Evolutionary conservation across 23 tunicate genomes (phyloP).

Genomic region (Clavelina lepadiformis): DNA sequence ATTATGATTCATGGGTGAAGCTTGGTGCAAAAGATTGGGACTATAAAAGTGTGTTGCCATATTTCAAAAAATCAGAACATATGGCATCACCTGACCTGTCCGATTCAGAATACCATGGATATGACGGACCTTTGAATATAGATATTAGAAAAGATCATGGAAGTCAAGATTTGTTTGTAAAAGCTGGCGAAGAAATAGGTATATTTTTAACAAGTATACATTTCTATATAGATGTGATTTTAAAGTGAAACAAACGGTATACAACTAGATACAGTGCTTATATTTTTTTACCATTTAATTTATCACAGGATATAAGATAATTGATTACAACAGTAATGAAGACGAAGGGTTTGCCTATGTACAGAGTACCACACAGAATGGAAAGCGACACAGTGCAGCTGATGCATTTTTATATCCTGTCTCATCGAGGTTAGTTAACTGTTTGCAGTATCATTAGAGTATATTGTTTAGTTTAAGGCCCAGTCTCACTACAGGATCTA

Average conservation of each 20-base stretch:
- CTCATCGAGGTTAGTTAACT: background rate
- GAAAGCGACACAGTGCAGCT: slow-evolving; percentile 37
- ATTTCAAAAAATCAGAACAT: slow-evolving; percentile 61
- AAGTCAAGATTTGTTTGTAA: slow-evolving; percentile 18
- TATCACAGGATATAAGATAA: background rate
- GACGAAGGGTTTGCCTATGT: slow-evolving; percentile 11
- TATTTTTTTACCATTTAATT: too few species aligned
- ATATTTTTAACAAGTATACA: background rate
- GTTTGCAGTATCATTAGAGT: too few species aligned
- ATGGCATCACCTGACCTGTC: background rate
- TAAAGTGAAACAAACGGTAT: background rate
- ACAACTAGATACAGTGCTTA: too few species aligned
- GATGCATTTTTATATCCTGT: slow-evolving; percentile 31
- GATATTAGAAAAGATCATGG: slow-evolving; percentile 1
- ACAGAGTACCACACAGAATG: slow-evolving; percentile 24
- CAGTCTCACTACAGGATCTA: too few species aligned
- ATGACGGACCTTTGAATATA: slow-evolving; percentile 45
- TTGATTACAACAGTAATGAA: slow-evolving; percentile 42
- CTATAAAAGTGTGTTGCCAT: slow-evolving; percentile 51
- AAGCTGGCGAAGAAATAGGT: slow-evolving; percentile 59
- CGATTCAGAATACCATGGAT: slow-evolving; percentile 20
- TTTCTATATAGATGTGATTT: background rate
- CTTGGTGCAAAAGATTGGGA: slow-evolving; percentile 65
- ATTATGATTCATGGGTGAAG: slow-evolving; percentile 54
- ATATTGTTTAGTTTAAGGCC: too few species aligned